Conservation (phyloP, 2,888 invertebrate species). For the Lasioglossum villosulum region DNA sequence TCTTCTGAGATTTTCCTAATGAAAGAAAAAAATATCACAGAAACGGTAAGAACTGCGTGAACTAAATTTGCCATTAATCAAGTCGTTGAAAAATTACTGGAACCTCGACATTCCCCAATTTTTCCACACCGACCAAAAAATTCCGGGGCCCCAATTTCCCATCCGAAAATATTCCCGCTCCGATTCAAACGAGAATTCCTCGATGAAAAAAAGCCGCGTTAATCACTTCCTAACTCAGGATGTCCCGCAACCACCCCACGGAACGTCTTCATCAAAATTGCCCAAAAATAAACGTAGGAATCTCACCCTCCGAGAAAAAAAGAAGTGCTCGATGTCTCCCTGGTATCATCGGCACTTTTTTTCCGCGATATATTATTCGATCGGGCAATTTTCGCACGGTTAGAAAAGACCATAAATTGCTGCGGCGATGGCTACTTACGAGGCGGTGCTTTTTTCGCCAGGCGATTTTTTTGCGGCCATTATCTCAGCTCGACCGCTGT, state of each 20-base stretch:
- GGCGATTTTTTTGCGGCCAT: slow-evolving; percentile 55
- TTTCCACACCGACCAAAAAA: neutral
- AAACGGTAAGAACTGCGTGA: neutral
- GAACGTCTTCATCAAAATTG: neutral
- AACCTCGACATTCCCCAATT: neutral
- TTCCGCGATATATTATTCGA: slow-evolving; percentile 15
- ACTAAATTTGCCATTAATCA: neutral
- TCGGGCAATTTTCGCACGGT: slow-evolving; percentile 65
- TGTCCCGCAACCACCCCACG: neutral
- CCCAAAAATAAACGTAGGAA: neutral
- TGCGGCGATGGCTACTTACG: slow-evolving; percentile 27
- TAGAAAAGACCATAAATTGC: slow-evolving; percentile 45
- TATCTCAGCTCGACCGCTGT: slow-evolving; percentile 78
- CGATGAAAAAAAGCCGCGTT: neutral
- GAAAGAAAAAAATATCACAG: neutral
- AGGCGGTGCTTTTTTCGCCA: slow-evolving; percentile 18
- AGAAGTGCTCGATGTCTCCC: neutral
- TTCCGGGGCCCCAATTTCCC: neutral
- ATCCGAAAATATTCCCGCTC: neutral
- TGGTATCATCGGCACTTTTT: slow-evolving; percentile 5
- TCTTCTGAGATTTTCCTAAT: no score
- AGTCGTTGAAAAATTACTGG: neutral
- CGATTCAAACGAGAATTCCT: neutral
- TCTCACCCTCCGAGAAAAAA: neutral
- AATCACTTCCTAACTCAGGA: neutral